These are phyloP conservation scores for Mizuhopecten yessoensis DNA, from an alignment of 1,140 invertebrate genomes.

Conservation along the genomic window DNA sequence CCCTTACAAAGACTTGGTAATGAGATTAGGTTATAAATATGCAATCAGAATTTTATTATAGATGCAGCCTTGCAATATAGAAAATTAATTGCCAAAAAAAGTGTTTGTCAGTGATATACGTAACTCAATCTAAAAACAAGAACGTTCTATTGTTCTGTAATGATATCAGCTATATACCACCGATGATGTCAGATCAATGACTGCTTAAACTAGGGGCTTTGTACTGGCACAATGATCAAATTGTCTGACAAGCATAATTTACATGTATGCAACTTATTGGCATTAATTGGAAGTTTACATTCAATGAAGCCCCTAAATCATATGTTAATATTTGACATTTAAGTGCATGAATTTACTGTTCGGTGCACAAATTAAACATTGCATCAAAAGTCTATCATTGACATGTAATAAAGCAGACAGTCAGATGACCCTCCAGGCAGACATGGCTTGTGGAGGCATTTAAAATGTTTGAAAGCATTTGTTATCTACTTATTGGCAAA, in stretches of 20 bases:
- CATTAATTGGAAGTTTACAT: neutral
- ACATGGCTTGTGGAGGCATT: neutral
- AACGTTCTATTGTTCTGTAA: neutral
- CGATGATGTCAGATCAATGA: neutral
- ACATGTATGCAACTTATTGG: neutral
- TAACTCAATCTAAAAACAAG: neutral
- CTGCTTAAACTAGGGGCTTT: neutral
- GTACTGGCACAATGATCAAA: neutral
- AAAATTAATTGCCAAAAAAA: neutral
- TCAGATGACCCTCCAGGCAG: neutral
- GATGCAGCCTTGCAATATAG: neutral
- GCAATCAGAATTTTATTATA: neutral
- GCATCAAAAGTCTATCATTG: neutral
- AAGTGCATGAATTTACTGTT: neutral
- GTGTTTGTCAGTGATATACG: neutral
- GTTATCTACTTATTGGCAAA: neutral
- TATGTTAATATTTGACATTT: constrained; percentile 36
- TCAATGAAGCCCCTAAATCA: neutral
- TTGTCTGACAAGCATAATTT: neutral
- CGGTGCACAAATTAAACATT: too few relatives aligned
- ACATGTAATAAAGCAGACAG: neutral
- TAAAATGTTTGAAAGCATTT: neutral
- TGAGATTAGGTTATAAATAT: constrained; percentile 10
- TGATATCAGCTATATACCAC: neutral
- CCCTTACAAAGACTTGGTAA: neutral